Evolutionary conservation across 2,888 invertebrate species (phyloP).

Genomic region (Acrobasis consociella): DNA sequence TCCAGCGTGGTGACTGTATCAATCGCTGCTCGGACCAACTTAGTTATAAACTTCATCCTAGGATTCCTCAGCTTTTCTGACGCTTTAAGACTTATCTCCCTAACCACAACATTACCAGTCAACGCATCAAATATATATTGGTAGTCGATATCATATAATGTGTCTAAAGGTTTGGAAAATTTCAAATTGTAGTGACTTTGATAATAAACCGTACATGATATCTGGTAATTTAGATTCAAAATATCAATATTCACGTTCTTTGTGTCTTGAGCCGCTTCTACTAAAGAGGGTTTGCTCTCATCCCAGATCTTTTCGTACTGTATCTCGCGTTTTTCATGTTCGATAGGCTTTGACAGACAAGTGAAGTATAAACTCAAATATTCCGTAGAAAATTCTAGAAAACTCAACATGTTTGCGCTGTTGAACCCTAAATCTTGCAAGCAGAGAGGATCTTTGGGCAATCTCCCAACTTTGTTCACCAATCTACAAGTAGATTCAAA

Average conservation of each 20-base stretch:
- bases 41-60: constrained; percentile 88
- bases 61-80: constrained; percentile 87
- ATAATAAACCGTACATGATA: constrained; percentile 89
- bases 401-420: constrained; percentile 82
- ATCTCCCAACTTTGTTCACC: constrained; percentile 90
- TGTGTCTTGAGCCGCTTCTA: constrained; percentile 90
- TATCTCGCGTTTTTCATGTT: constrained; percentile 65
- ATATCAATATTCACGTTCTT: constrained; percentile 89
- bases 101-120: constrained; percentile 64
- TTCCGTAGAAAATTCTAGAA: constrained; percentile 69
- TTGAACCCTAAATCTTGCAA: constrained; percentile 89
- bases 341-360: constrained; percentile 62
- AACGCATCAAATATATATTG: constrained; percentile 82
- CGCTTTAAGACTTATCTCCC: constrained; percentile 83
- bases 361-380: constrained; percentile 75
- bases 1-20: constrained; percentile 86
- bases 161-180: constrained; percentile 86
- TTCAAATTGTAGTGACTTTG: constrained; percentile 90
- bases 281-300: constrained; percentile 86
- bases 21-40: constrained; percentile 88
- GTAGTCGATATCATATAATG: constrained; percentile 89
- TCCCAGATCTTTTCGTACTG: constrained; percentile 87
- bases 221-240: constrained; percentile 90
- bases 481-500: constrained; percentile 90
- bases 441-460: constrained; percentile 93